These are phyloP conservation scores for Podocnemis expansa DNA, from an alignment of 2,113 vertebrate genomes.

Conservation along the genomic window DNA sequence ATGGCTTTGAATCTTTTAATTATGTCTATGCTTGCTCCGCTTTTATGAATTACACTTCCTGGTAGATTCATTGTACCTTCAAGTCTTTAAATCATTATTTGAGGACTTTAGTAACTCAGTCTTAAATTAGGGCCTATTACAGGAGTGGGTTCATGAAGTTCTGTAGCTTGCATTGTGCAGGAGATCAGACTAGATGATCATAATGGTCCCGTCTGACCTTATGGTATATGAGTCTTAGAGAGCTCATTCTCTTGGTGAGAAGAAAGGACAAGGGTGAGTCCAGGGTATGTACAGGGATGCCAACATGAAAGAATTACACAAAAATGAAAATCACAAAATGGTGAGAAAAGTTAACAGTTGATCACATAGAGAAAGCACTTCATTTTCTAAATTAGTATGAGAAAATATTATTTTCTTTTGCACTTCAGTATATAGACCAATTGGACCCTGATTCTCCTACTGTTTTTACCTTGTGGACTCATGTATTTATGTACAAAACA, in stretches of 20 bases:
- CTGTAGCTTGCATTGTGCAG: too few relatives aligned
- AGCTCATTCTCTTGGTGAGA: not conserved
- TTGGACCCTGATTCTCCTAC: not conserved
- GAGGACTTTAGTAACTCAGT: too few relatives aligned
- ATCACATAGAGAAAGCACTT: not conserved
- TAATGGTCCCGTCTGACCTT: too few relatives aligned
- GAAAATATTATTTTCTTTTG: not conserved
- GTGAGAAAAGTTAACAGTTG: not conserved
- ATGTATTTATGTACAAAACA: not conserved
- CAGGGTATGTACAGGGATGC: not conserved
- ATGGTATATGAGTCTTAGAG: not conserved
- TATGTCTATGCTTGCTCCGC: not conserved
- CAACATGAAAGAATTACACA: not conserved
- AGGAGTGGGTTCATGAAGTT: too few relatives aligned
- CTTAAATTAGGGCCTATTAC: too few relatives aligned
- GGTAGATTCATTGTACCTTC: too few relatives aligned
- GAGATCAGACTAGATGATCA: too few relatives aligned
- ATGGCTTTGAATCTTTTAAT: not conserved
- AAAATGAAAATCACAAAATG: not conserved
- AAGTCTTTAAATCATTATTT: too few relatives aligned
- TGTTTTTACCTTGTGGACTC: not conserved
- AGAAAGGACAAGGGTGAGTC: not conserved
- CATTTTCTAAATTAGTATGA: not conserved
- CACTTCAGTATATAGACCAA: not conserved
- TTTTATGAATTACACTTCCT: not conserved